A percentile compares a stretch with the other conserved stretches of the same genome.
Conservation (phyloP, 2,797 vertebrate species). For the Pseudomugil gertrudae region DNA sequence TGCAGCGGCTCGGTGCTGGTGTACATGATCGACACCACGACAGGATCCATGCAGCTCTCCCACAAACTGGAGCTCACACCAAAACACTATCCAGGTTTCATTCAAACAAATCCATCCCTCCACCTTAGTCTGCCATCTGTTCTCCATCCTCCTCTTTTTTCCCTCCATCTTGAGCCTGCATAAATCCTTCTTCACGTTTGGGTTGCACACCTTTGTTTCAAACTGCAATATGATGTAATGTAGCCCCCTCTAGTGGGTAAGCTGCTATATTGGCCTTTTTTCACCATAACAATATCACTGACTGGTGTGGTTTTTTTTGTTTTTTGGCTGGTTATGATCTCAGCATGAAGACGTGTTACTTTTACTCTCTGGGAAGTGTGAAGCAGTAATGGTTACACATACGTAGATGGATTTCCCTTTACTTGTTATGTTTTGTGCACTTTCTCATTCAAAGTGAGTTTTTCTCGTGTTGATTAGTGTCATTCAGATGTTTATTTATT, state of each 20-base stretch:
- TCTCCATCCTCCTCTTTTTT: background rate
- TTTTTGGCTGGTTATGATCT: background rate
- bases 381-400: no score
- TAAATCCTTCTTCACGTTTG: conserved; percentile 23
- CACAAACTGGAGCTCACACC: conserved; percentile 97
- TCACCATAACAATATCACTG: background rate
- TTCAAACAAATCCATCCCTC: background rate
- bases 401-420: no score
- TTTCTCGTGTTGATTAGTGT: background rate
- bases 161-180: background rate
- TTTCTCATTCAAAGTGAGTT: background rate
- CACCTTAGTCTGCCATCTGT: no score
- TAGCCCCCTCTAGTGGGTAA: conserved; percentile 68
- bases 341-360: background rate
- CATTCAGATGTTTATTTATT: conserved; percentile 1
- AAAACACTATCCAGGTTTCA: conserved; percentile 91
- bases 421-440: no score
- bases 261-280: background rate
- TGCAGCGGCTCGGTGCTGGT: conserved; percentile 94
- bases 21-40: conserved; percentile 93
- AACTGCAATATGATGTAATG: background rate
- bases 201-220: conserved; percentile 14
- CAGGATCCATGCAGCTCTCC: conserved; percentile 95
- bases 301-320: background rate
- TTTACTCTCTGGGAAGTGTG: background rate